Conservation (phyloP, 2,888 invertebrate species). For the Noctuana brunneofusca region DNA sequence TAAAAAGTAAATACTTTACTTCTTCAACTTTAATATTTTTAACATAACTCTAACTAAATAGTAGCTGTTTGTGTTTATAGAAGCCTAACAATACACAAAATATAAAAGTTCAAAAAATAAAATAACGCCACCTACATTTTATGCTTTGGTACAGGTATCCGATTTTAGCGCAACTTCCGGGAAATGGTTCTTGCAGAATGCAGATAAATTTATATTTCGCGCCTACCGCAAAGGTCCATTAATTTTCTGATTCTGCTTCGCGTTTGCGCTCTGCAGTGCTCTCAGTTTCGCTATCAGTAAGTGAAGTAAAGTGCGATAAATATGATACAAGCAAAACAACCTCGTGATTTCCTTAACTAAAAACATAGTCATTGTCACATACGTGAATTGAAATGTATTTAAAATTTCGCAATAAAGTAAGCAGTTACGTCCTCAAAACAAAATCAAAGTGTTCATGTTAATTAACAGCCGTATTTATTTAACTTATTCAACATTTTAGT, state of each 20-base stretch:
- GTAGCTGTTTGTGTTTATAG: too few relatives aligned
- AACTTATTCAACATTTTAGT: neutral
- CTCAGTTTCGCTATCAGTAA: constrained; percentile 11
- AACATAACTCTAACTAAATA: too few relatives aligned
- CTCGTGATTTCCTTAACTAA: constrained; percentile 4
- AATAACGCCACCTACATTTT: too few relatives aligned
- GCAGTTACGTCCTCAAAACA: neutral
- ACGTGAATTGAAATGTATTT: constrained; percentile 3
- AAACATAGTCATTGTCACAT: neutral
- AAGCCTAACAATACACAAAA: too few relatives aligned
- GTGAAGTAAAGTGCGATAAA: constrained; percentile 11
- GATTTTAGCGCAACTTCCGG: constrained; percentile 33
- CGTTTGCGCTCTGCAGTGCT: constrained; percentile 36
- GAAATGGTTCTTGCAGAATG: constrained; percentile 30
- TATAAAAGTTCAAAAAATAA: too few relatives aligned
- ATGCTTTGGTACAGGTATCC: constrained; percentile 18
- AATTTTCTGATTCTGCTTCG: constrained; percentile 27
- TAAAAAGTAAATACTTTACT: too few relatives aligned
- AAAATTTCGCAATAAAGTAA: neutral
- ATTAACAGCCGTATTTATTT: neutral
- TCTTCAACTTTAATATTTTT: too few relatives aligned
- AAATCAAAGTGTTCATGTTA: neutral
- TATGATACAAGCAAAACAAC: constrained; percentile 23
- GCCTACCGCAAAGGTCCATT: constrained; percentile 29
- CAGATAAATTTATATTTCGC: constrained; percentile 31